Evolutionary conservation across 2,888 invertebrate species (phyloP), one percentile per base, ranked within the genome.

Genomic region (Osmoderma eremita): DNA sequence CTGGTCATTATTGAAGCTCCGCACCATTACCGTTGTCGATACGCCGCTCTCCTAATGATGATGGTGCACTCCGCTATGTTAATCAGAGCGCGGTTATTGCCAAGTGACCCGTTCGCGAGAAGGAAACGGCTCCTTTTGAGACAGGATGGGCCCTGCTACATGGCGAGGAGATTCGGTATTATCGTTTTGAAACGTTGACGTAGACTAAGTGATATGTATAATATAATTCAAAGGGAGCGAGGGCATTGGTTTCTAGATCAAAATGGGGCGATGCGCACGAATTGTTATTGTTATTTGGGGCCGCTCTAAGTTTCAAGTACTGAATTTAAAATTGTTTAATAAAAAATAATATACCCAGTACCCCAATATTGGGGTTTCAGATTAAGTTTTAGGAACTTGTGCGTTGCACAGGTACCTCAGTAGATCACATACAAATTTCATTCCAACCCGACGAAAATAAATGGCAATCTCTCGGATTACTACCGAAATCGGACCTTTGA

Each of bases 1-100:
- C 38, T 48, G 49, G 39, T 38, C 65, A 58, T 58, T 65, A 56
- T 41, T 17, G 56, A 30, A 30, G 48, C 48, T 39, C 22, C 50
- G 56, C 49, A 49, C 65, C 65, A 56, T 56, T 65, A 49, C 45
- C 64, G 62, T 63, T 63, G 48, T 22, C 58, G 50, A 65, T 48
- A 18, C 49, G 49, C 36, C 54, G 48, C 45, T 36, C 36, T 65
- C 13, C n/a, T 54, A 30, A 13, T 56, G 50, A 12, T 56, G 50
- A 67, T 53, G 49, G 56, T 48, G 48, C 45, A 45, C 45, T 45
- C 63, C 51, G 41, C 51, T 58, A 71, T 69, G 71, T 53, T 68
- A 71, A 71, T 71, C 69, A 69, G 69, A 63, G 69, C 70, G 62
- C 18, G 63, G 48, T 70, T 67, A 69, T 70, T 69, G 67, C 63